Evolutionary conservation across 2,113 vertebrate genomes (phyloP).

Genomic region (Oceanites oceanicus): DNA sequence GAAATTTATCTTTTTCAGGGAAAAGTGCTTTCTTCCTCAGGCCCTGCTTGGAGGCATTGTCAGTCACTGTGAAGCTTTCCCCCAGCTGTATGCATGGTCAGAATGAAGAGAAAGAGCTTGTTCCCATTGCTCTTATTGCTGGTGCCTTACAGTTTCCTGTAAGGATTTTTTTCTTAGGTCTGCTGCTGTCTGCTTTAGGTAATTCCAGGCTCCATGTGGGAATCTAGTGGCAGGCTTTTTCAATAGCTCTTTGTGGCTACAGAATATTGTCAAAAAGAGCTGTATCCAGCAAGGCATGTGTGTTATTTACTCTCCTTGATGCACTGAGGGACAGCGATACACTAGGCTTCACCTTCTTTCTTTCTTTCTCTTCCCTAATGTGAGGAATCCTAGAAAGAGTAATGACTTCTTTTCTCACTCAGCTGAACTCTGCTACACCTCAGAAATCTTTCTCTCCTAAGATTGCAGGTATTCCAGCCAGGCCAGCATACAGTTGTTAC

Average conservation of each 20-base stretch:
- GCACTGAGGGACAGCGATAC: neutral
- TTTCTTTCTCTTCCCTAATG: neutral
- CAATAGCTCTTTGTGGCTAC: neutral
- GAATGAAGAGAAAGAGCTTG: neutral
- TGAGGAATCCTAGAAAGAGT: neutral
- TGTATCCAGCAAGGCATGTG: neutral
- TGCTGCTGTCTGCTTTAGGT: neutral
- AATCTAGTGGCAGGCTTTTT: neutral
- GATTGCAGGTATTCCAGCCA: neutral
- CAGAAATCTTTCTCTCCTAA: neutral
- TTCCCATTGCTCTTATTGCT: neutral
- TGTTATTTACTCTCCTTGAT: neutral
- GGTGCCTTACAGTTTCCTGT: neutral
- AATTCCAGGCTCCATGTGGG: neutral
- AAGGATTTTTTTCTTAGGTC: neutral
- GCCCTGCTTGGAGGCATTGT: neutral
- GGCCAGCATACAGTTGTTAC: neutral
- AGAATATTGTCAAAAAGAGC: neutral
- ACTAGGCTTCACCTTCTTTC: neutral
- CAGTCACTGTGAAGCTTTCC: neutral
- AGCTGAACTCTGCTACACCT: neutral
- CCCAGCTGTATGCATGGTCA: neutral
- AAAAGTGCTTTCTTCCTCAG: neutral
- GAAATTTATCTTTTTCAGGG: neutral
- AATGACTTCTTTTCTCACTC: neutral